Conservation (phyloP, 2,888 invertebrate genomes). For the Cosmopolites sordidus region DNA sequence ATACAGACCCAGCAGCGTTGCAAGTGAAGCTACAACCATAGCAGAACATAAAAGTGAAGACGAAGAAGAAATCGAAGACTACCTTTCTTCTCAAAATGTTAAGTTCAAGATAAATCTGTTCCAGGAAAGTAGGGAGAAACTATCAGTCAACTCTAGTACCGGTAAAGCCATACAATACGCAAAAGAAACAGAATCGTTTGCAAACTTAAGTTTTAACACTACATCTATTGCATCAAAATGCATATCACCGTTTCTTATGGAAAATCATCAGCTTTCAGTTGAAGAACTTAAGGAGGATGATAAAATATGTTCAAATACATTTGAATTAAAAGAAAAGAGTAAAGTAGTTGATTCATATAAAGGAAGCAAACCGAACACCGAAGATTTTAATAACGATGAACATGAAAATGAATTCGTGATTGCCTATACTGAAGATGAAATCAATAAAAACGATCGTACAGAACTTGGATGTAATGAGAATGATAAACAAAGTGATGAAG, state of each 20-base stretch:
- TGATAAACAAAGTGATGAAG: constrained; percentile 18
- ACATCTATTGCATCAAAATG: not conserved
- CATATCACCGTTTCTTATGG: not conserved
- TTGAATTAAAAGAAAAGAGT: not conserved
- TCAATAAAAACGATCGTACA: not conserved
- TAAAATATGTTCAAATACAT: not conserved
- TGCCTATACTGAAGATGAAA: not conserved
- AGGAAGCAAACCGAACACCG: not conserved
- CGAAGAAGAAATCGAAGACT: constrained; percentile 42
- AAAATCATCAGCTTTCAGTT: not conserved
- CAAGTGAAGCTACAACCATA: constrained; percentile 39
- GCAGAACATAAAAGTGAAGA: constrained; percentile 41
- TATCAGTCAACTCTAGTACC: not conserved
- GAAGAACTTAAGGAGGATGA: constrained; percentile 22
- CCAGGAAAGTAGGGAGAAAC: constrained; percentile 15
- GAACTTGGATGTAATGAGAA: constrained; percentile 3
- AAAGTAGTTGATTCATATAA: constrained; percentile 1
- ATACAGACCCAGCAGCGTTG: constrained; percentile 41
- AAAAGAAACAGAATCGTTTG: constrained; percentile 12
- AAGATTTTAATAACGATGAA: not conserved
- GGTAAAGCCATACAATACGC: not conserved
- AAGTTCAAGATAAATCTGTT: constrained; percentile 25
- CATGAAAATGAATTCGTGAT: not conserved
- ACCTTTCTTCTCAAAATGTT: constrained; percentile 20
- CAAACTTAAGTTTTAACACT: constrained; percentile 1